Percentiles rank a stretch among this genome's conserved stretches.
These are phyloP conservation scores for Polymixis flavicincta DNA, from an alignment of 2,888 invertebrate genomes.

Conservation along the genomic window DNA sequence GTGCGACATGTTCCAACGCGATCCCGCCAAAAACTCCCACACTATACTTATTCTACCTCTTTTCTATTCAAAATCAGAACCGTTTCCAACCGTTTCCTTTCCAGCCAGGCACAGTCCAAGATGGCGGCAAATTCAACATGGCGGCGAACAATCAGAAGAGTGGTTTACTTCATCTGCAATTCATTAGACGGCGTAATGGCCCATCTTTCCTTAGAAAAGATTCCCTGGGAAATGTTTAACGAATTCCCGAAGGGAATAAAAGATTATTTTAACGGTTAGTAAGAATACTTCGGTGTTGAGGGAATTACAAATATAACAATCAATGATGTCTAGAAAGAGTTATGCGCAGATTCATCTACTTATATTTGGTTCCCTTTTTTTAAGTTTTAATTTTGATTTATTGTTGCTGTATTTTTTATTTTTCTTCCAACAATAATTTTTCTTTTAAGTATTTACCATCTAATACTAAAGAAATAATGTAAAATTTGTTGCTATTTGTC, in stretches of 20 bases:
- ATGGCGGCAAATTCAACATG: slow-evolving; percentile 54
- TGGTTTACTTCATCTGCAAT: slow-evolving; percentile 64
- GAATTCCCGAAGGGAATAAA: slow-evolving; percentile 16
- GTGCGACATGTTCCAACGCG: no score
- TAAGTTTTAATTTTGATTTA: no score
- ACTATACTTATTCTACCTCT: background rate
- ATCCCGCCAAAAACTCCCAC: no score
- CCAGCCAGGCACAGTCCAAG: slow-evolving; percentile 31
- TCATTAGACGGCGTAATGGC: slow-evolving; percentile 63
- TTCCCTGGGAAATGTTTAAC: slow-evolving; percentile 23
- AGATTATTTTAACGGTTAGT: background rate
- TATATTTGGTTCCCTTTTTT: no score
- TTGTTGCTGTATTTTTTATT: no score
- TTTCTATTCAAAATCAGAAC: slow-evolving; percentile 33
- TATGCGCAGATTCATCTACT: background rate
- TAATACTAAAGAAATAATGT: no score
- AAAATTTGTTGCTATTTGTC: no score
- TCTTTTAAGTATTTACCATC: no score
- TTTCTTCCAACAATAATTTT: no score
- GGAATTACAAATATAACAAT: background rate
- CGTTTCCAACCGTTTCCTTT: slow-evolving; percentile 30
- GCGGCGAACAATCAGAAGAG: slow-evolving; percentile 62
- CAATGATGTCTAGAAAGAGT: background rate
- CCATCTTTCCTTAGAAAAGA: slow-evolving; percentile 49
- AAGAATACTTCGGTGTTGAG: background rate